Conservation (phyloP, 1,140 invertebrate genomes). For the Nasonia giraulti region DNA sequence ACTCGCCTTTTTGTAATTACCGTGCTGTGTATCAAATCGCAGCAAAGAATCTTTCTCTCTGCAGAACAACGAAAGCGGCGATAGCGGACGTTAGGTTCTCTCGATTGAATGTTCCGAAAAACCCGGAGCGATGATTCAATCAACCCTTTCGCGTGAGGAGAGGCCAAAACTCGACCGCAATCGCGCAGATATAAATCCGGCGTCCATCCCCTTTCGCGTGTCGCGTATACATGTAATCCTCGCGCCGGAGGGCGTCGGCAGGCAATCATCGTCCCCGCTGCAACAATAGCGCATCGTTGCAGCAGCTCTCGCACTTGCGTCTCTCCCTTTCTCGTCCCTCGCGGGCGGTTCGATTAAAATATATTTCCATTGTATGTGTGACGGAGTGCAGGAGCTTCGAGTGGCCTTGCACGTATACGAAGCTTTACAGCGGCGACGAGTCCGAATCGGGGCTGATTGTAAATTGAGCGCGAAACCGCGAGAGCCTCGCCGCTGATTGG, state of each 20-base stretch:
- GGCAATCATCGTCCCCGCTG: background rate
- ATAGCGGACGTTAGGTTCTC: too few species aligned
- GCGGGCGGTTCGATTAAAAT: conserved; percentile 18
- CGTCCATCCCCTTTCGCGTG: background rate
- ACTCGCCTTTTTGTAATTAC: too few species aligned
- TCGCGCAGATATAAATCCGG: background rate
- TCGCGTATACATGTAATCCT: background rate
- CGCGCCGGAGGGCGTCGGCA: background rate
- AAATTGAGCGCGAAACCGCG: conserved; percentile 72
- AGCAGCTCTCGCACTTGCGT: background rate
- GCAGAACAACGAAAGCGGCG: too few species aligned
- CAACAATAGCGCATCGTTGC: background rate
- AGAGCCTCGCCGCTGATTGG: conserved; percentile 65
- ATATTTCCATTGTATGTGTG: conserved; percentile 25
- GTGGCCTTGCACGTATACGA: background rate
- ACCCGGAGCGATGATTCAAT: background rate
- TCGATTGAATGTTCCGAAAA: too few species aligned
- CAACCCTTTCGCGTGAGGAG: background rate
- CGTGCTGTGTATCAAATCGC: too few species aligned
- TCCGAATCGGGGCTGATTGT: conserved; percentile 61
- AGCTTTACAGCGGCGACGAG: background rate
- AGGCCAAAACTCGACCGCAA: background rate
- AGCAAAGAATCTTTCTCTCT: too few species aligned
- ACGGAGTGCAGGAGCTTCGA: background rate
- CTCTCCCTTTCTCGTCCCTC: background rate